phyloP scores from a whole-genome alignment of 2,797 vertebrate species.

The Aplochiton taeniatus region DNA sequence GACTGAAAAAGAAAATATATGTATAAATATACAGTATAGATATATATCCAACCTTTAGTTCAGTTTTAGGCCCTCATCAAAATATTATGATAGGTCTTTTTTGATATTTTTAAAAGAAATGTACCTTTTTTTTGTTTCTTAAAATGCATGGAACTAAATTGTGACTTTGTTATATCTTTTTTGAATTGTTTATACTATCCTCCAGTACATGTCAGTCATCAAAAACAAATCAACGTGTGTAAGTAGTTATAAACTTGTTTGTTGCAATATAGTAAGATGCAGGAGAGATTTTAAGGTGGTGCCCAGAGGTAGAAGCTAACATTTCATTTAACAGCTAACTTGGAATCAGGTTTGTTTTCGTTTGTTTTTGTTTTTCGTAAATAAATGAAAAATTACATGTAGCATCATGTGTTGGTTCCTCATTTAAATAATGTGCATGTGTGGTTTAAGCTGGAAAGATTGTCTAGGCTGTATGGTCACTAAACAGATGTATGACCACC shows the following conservation, averaged over 20 bases:
- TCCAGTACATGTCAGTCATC: slow-evolving; percentile 82
- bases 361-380: slow-evolving; percentile 78
- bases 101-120: slow-evolving; percentile 72
- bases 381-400: slow-evolving; percentile 70
- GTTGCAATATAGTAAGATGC: slow-evolving; percentile 71
- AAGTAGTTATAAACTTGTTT: slow-evolving; percentile 82
- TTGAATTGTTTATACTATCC: slow-evolving; percentile 80
- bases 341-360: slow-evolving; percentile 42
- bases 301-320: slow-evolving; percentile 68
- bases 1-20: slow-evolving; percentile 32
- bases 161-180: slow-evolving; percentile 79
- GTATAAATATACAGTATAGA: slow-evolving; percentile 44
- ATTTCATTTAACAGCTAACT: slow-evolving; percentile 78
- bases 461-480: not conserved
- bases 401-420: slow-evolving; percentile 3
- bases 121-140: slow-evolving; percentile 84
- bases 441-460: not conserved
- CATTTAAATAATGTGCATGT: not conserved
- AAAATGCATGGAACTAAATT: slow-evolving; percentile 82
- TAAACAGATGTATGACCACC: not conserved
- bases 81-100: slow-evolving; percentile 56
- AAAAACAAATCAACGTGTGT: slow-evolving; percentile 63
- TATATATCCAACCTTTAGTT: slow-evolving; percentile 42
- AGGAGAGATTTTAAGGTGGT: slow-evolving; percentile 19
- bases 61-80: slow-evolving; percentile 47